Percentiles rank a stretch among this genome's conserved stretches.
phyloP scores from a whole-genome alignment of 2,113 vertebrate genomes.

The Gila orcuttii region DNA sequence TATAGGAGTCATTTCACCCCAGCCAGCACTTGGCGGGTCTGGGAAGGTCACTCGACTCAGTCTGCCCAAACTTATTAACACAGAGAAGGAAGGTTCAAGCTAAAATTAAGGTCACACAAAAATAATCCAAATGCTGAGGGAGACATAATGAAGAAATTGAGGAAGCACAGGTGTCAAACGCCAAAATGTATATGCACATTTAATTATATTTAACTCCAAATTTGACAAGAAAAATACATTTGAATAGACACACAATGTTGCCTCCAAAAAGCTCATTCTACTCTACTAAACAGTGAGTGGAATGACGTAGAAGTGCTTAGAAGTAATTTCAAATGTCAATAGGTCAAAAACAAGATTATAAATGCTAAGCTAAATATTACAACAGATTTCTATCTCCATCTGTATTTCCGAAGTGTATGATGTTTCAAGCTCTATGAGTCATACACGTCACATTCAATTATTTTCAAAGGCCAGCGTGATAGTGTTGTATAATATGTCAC shows the following conservation, averaged over 20 bases:
- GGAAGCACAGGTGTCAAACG: background rate
- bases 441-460: background rate
- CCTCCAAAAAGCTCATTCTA: background rate
- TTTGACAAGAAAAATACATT: background rate
- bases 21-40: background rate
- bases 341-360: background rate
- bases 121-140: background rate
- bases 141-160: background rate
- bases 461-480: background rate
- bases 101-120: conserved; percentile 1
- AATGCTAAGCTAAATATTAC: background rate
- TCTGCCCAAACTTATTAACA: conserved; percentile 16
- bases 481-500: conserved; percentile 9
- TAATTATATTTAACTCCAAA: background rate
- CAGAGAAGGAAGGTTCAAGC: background rate
- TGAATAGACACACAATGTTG: background rate
- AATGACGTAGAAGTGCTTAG: background rate
- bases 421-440: background rate
- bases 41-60: background rate
- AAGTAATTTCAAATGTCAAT: background rate
- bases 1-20: conserved; percentile 13
- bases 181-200: background rate
- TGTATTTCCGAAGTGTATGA: background rate
- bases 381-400: background rate
- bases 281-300: background rate